These are phyloP conservation scores for Platerodrilus igneus DNA, from an alignment of 2,888 invertebrate genomes.

Conservation along the genomic window DNA sequence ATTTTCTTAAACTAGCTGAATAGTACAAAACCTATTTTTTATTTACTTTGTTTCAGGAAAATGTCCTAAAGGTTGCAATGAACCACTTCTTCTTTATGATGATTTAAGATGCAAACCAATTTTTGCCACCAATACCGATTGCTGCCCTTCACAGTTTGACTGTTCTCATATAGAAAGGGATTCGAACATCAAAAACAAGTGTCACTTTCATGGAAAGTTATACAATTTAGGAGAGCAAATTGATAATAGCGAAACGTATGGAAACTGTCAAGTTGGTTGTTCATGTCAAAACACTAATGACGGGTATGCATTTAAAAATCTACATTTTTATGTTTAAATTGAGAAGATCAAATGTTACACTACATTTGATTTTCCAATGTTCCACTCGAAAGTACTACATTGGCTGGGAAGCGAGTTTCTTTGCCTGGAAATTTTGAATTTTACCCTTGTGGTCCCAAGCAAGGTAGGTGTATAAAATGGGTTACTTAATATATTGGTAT, in stretches of 20 bases:
- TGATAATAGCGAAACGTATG: constrained; percentile 20
- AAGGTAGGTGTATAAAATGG: too few relatives aligned
- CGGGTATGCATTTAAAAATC: too few relatives aligned
- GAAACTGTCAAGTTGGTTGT: constrained; percentile 23
- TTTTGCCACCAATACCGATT: constrained; percentile 17
- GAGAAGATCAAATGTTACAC: too few relatives aligned
- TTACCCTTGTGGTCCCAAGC: too few relatives aligned
- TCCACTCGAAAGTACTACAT: too few relatives aligned
- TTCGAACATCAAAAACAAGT: constrained; percentile 11
- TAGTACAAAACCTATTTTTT: too few relatives aligned
- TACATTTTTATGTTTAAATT: too few relatives aligned
- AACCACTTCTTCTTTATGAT: constrained; percentile 18
- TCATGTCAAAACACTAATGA: constrained; percentile 11
- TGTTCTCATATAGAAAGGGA: constrained; percentile 20
- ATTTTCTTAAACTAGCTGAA: too few relatives aligned
- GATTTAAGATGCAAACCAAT: constrained; percentile 24
- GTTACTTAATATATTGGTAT: too few relatives aligned
- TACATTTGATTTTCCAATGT: too few relatives aligned
- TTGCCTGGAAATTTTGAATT: too few relatives aligned
- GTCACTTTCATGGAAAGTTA: constrained; percentile 21
- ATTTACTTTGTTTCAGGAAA: constrained; percentile 8
- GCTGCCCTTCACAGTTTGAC: constrained; percentile 25
- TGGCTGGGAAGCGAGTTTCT: too few relatives aligned
- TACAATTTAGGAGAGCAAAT: constrained; percentile 14
- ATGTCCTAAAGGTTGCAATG: constrained; percentile 6